Evolutionary conservation across 1,140 invertebrate genomes (phyloP), one percentile per base, ranked within the genome.

Genomic region (Latrodectus geometricus): DNA sequence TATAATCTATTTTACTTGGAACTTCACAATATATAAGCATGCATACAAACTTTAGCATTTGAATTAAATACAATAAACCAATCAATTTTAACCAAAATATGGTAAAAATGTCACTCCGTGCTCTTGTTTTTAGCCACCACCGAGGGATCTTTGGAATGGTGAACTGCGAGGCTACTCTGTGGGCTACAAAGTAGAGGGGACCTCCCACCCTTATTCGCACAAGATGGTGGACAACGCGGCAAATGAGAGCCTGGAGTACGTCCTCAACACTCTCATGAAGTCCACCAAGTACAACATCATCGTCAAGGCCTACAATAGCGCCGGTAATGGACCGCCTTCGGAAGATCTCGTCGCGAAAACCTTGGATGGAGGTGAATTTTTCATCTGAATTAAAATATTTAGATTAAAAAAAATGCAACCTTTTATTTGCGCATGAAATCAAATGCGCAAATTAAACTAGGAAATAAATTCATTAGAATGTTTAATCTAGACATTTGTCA

Each of bases 101-200:
- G 35, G 35, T 3, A 35, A n/a, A 35, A 35, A 35, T 35, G 35
- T 5, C 35, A 1, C 1, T 35, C 35, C 35, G 5, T 35, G 35
- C 35, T 4, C 8, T 74, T 74, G 8, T 15, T 69, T 86, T 3
- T 7, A 88, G 88, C 95, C 96, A 88, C 96, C 97, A 86, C 92
- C 94, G 88, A 94, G 95, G 68, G 95, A 96, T 88, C 95, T 97
- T 89, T 98, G 96, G 96, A 98, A 98, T 89, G 97, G 97, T 35
- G 96, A 97, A 92, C 96, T 98, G 89, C 93, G 95, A 88, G 96
- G 96, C 87, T 97, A 97, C 90, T 90, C 90, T 76, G 80, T 90
- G 4, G 89, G 88, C 0, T 90, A 89, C 75, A 86, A 85, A 56
- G 90, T 94, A 96, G 86, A 97, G 96, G 90, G 96, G 97, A 92